phyloP scores from a whole-genome alignment of 2,113 vertebrate species.

The Oenanthe melanoleuca region DNA sequence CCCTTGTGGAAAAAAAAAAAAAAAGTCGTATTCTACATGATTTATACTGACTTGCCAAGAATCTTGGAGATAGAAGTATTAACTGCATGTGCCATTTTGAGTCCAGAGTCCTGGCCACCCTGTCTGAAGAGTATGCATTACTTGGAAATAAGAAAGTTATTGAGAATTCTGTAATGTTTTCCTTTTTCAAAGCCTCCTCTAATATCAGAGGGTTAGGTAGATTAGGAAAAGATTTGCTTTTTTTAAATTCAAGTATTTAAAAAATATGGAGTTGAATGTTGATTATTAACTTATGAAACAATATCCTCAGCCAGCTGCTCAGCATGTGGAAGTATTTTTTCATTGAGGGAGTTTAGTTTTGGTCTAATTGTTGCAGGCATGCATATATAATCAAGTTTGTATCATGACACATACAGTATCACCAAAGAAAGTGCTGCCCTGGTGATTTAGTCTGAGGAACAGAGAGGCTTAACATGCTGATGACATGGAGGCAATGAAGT shows the following conservation, averaged over 20 bases:
- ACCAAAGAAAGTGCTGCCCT: conserved; percentile 26
- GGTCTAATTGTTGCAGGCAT: neutral
- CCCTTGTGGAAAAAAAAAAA: conserved; percentile 13
- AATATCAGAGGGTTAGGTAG: neutral
- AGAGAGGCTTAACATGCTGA: conserved; percentile 52
- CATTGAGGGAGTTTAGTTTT: neutral
- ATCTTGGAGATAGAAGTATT: conserved; percentile 37
- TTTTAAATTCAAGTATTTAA: neutral
- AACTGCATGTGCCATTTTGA: conserved; percentile 30
- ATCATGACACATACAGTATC: conserved; percentile 4
- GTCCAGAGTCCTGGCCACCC: neutral
- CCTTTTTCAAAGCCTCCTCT: neutral
- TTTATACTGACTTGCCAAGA: conserved; percentile 60
- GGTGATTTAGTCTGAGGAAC: conserved; percentile 49
- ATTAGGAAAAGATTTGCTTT: neutral
- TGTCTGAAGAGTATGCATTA: neutral
- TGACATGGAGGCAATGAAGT: conserved; percentile 63
- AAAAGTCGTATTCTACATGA: conserved; percentile 18
- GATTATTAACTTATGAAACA: neutral
- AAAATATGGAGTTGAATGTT: neutral
- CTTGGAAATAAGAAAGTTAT: neutral
- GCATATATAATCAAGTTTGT: neutral
- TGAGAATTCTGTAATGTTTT: neutral
- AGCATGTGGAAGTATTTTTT: neutral
- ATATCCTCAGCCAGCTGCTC: neutral